A percentile compares a stretch with the other conserved stretches of the same genome.
These are phyloP conservation scores for Mionectes olivaceus DNA, from an alignment of 2,797 vertebrate genomes.

Conservation along the genomic window DNA sequence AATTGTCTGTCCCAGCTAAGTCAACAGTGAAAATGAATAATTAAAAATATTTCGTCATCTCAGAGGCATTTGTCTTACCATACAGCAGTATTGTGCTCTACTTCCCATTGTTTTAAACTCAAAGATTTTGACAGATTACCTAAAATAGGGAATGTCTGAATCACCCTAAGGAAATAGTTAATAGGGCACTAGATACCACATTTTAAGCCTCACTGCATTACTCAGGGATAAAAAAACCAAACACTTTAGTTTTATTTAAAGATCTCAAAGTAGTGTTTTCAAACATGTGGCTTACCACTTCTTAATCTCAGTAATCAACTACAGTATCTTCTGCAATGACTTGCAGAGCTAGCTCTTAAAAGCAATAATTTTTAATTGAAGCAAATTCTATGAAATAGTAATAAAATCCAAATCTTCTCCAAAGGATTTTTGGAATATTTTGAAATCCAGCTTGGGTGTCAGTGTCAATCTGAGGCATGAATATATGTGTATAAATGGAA, in stretches of 20 bases:
- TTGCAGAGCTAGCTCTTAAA: slow-evolving; percentile 14
- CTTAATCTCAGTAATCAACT: background rate
- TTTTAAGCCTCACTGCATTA: background rate
- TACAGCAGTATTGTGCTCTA: background rate
- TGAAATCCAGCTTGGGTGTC: background rate
- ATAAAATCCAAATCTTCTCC: background rate
- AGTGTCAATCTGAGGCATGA: background rate
- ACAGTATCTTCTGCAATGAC: background rate
- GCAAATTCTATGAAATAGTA: background rate
- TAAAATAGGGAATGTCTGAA: background rate
- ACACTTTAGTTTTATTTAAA: background rate
- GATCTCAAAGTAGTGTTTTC: background rate
- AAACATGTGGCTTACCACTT: background rate
- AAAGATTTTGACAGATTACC: slow-evolving; percentile 9
- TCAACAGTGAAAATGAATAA: background rate
- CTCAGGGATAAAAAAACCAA: background rate
- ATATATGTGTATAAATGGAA: background rate
- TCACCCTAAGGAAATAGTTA: background rate
- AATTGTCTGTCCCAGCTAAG: background rate
- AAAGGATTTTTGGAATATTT: background rate
- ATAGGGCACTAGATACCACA: background rate
- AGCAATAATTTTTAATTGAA: background rate
- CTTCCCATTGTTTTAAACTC: background rate
- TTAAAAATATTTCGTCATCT: background rate
- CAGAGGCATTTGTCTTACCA: background rate